Percentiles rank a stretch among this genome's conserved stretches.
These are phyloP conservation scores for Xerus rutilus DNA, from an alignment of 2,797 vertebrate genomes.

Conservation along the genomic window DNA sequence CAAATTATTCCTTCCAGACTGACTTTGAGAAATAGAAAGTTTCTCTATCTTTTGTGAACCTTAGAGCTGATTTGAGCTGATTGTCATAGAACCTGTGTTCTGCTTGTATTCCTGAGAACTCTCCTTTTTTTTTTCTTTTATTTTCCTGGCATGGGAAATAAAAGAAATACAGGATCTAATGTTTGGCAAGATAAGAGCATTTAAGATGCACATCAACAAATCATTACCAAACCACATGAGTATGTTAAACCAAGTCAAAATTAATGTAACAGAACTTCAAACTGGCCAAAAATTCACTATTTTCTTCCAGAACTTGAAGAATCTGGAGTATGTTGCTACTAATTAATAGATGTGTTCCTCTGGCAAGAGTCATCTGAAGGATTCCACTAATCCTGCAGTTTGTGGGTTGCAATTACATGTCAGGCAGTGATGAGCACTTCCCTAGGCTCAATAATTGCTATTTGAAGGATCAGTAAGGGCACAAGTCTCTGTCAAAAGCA, in stretches of 20 bases:
- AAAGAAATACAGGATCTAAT: background rate
- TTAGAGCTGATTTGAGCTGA: background rate
- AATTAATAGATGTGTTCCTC: background rate
- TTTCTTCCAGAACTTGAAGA: background rate
- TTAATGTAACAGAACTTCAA: background rate
- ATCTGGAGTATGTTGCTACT: background rate
- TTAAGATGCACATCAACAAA: background rate
- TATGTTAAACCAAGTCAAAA: conserved; percentile 16
- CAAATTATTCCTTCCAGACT: background rate
- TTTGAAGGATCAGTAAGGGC: conserved; percentile 7
- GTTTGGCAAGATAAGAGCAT: background rate
- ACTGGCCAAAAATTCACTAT: background rate
- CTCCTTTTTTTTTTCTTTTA: background rate
- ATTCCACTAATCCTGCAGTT: background rate
- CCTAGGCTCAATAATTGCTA: background rate
- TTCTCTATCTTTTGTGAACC: background rate
- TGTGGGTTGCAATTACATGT: background rate
- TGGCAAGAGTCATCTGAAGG: background rate
- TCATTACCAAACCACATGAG: background rate
- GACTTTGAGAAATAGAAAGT: conserved; percentile 45
- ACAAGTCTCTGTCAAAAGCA: background rate
- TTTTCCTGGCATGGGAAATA: background rate
- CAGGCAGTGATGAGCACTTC: conserved; percentile 17
- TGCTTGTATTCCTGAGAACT: background rate
- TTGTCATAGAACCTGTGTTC: background rate